Conservation (phyloP, 1,140 invertebrate genomes). For the Drosophila pallidifrons region DNA sequence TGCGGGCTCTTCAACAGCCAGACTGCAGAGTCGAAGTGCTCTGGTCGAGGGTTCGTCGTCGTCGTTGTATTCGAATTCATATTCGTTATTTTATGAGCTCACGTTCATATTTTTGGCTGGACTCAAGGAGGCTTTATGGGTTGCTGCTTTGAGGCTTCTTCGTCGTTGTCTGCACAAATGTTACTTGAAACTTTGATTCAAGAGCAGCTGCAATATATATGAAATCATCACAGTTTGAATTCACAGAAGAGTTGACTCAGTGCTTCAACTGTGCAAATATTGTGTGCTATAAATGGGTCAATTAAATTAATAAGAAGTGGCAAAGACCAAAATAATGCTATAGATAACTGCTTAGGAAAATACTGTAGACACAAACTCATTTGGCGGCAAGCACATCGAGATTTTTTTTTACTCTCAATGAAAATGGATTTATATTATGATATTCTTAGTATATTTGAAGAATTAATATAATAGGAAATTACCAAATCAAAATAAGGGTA, state of each 20-base stretch:
- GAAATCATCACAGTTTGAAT: slow-evolving; percentile 49
- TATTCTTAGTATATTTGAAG: too few species aligned
- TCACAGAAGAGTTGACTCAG: slow-evolving; percentile 13
- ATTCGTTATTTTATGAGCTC: slow-evolving; percentile 12
- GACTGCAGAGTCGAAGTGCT: slow-evolving; percentile 1
- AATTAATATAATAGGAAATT: too few species aligned
- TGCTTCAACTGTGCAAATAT: not conserved
- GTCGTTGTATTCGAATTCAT: too few species aligned
- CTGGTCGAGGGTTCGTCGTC: slow-evolving; percentile 4
- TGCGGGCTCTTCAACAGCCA: slow-evolving; percentile 17
- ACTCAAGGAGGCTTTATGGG: slow-evolving; percentile 14
- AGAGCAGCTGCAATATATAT: slow-evolving; percentile 69
- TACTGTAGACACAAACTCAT: too few species aligned
- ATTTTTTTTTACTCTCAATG: too few species aligned
- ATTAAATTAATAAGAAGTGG: not conserved
- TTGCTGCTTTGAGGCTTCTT: slow-evolving; percentile 12
- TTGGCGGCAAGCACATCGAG: too few species aligned
- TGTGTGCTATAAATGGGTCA: not conserved
- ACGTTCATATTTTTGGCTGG: slow-evolving; percentile 28
- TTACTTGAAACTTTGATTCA: slow-evolving; percentile 60
- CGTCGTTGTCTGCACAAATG: slow-evolving; percentile 22
- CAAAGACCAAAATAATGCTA: too few species aligned
- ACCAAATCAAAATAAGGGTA: too few species aligned
- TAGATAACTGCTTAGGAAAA: too few species aligned
- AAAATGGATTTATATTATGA: too few species aligned